Base-by-base conservation (phyloP, 2,888 invertebrate species). In the Poecilus cupreus region DNA sequence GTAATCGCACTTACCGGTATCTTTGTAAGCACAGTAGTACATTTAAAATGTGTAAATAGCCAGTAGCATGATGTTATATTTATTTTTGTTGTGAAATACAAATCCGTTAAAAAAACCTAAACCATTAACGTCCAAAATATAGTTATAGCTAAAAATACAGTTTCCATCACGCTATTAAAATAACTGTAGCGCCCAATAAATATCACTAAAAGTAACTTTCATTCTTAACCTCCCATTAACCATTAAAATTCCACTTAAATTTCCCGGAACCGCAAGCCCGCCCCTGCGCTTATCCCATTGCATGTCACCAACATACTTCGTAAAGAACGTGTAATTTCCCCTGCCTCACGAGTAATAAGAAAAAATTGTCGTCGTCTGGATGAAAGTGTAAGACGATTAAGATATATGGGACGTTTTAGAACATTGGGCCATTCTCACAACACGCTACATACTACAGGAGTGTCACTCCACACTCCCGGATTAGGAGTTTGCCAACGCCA, bases 311-410 rank as follows among this genome's bases (percentile, higher is more conserved):
- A 60, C 60, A 60, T 24, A 6, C 60, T 60, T 22, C 70, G 70
- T 70, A 70, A 54, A 70, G 43, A 43, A 70, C 70, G 70, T 39
- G 70, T 70, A 70, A 70, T 70, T 39, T 37, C 16, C 70, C 20
- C 13, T 11, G 11, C 46, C 46, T n/a, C 46, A 8, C 26, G 22
- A 13, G 72, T 72, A 72, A 72, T 72, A 72, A 72, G 72, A 72
- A 72, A 72, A 72, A 72, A 72, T 72, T 46, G 72, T 43, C 49
- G 46, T 43, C 24, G 72, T 49, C 13, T 72, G 43, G 72, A 72
- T 72, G 72, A 46, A 72, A 72, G 72, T 72, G 72, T 72, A 49
- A 43, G 72, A 26, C 49, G 72, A 72, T 72, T 72, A 72, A 72
- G 72, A 72, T 72, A 72, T 72, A 72, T 72, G 26, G 72, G 24